phyloP scores from a whole-genome alignment of 2,797 vertebrate species.

The Dipus sagitta region DNA sequence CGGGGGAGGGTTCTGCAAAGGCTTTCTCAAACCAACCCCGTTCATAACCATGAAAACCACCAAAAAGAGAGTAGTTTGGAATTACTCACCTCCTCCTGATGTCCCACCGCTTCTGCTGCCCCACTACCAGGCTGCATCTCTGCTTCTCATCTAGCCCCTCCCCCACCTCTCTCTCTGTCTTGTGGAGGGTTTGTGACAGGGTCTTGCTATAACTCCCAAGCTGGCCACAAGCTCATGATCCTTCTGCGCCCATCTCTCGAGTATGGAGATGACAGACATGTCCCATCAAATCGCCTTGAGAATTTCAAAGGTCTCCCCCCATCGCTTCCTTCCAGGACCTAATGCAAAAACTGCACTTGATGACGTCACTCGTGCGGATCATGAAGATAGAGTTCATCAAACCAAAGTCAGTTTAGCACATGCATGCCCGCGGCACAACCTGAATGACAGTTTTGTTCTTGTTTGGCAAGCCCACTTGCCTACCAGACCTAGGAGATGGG shows the following conservation, averaged over 20 bases:
- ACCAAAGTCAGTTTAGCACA: background rate
- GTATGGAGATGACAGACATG: background rate
- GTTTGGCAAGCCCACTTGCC: background rate
- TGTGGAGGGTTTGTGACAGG: too few relatives aligned
- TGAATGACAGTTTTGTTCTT: background rate
- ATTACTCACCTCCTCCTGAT: background rate
- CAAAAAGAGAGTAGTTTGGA: slow-evolving; percentile 12
- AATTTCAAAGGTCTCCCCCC: background rate
- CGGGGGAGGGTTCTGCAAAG: background rate
- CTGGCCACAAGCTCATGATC: background rate
- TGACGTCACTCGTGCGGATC: background rate
- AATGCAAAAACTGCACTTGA: background rate
- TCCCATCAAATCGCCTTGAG: background rate
- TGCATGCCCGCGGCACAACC: background rate
- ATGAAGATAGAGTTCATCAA: background rate
- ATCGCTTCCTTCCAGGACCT: background rate
- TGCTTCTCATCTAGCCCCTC: slow-evolving; percentile 6
- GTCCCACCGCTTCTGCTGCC: background rate
- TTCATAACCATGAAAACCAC: slow-evolving; percentile 22
- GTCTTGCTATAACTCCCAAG: background rate
- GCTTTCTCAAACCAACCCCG: background rate
- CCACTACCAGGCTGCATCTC: background rate
- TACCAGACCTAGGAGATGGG: background rate
- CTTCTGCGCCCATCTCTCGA: background rate
- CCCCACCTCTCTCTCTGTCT: background rate